A percentile compares a stretch with the other conserved stretches of the same genome.
These are phyloP conservation scores for Crepidodera aurea DNA, from an alignment of 2,888 invertebrate species.

Conservation along the genomic window DNA sequence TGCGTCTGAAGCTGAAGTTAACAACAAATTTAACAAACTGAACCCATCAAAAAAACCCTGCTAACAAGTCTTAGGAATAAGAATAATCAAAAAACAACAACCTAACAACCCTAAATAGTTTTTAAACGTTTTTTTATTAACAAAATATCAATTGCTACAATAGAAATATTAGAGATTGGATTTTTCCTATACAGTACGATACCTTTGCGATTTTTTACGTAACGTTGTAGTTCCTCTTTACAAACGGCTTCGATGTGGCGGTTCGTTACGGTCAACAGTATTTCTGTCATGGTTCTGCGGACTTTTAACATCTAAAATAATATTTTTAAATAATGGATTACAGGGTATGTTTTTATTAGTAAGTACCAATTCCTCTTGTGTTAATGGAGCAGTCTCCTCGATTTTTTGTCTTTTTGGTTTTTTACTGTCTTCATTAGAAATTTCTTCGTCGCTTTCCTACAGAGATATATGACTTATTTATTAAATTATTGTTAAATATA, in stretches of 20 bases:
- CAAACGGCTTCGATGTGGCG: constrained; percentile 86
- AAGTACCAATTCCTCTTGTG: constrained; percentile 68
- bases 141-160: constrained; percentile 4
- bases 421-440: constrained; percentile 63
- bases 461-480: background rate
- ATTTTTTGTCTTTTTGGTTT: constrained; percentile 53
- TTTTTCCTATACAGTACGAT: constrained; percentile 62
- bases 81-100: constrained; percentile 30
- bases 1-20: constrained; percentile 62
- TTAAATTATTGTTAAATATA: no score
- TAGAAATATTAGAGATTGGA: background rate
- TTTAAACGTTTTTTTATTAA: constrained; percentile 21
- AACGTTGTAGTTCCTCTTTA: constrained; percentile 84
- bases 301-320: constrained; percentile 82
- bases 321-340: constrained; percentile 14
- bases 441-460: constrained; percentile 60
- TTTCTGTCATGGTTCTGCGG: constrained; percentile 88
- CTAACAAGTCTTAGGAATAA: constrained; percentile 55
- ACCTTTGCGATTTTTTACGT: constrained; percentile 77
- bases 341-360: constrained; percentile 13
- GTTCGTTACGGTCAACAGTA: constrained; percentile 92
- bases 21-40: constrained; percentile 59
- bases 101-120: constrained; percentile 11
- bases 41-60: constrained; percentile 55
- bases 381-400: constrained; percentile 48